Evolutionary conservation across 37 sponge, comb jelly and placozoan species (phyloP).

Genomic region (Haliclona indistincta): DNA sequence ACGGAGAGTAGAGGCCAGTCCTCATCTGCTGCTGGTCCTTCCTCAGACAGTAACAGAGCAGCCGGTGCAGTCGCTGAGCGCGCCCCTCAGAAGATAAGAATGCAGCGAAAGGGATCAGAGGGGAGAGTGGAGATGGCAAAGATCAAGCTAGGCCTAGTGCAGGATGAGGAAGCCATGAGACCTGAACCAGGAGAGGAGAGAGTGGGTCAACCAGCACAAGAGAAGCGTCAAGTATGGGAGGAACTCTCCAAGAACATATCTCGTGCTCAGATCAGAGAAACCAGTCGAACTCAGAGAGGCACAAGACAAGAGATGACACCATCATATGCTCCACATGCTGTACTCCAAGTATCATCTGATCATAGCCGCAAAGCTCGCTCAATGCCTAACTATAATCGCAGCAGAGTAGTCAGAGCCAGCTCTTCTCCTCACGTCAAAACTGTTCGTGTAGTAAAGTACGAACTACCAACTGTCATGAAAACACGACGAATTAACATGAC

Average conservation of each 20-base stretch:
- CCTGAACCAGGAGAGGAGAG: neutral
- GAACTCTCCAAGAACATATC: too few relatives aligned
- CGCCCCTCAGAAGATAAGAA: too few relatives aligned
- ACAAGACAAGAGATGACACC: slow-evolving; percentile 4
- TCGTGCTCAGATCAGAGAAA: neutral
- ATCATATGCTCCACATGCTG: too few relatives aligned
- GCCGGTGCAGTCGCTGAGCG: too few relatives aligned
- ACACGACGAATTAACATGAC: slow-evolving; percentile 42
- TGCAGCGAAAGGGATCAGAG: neutral
- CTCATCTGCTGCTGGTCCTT: neutral
- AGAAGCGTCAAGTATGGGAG: too few relatives aligned
- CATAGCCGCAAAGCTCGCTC: slow-evolving; percentile 24
- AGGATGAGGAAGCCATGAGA: neutral
- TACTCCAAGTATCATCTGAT: too few relatives aligned
- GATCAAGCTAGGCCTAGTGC: neutral
- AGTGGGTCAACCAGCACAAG: neutral
- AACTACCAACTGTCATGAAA: slow-evolving; percentile 20
- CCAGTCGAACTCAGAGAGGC: neutral
- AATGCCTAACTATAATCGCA: slow-evolving; percentile 33
- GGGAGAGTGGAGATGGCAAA: neutral
- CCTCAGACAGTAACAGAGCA: neutral
- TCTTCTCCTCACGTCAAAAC: slow-evolving; percentile 11
- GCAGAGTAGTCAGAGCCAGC: neutral
- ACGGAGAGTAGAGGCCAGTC: neutral
- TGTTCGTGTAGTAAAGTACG: slow-evolving; percentile 25